These are phyloP conservation scores for Hartigia nigra DNA, from an alignment of 2,888 invertebrate genomes.

Conservation along the genomic window DNA sequence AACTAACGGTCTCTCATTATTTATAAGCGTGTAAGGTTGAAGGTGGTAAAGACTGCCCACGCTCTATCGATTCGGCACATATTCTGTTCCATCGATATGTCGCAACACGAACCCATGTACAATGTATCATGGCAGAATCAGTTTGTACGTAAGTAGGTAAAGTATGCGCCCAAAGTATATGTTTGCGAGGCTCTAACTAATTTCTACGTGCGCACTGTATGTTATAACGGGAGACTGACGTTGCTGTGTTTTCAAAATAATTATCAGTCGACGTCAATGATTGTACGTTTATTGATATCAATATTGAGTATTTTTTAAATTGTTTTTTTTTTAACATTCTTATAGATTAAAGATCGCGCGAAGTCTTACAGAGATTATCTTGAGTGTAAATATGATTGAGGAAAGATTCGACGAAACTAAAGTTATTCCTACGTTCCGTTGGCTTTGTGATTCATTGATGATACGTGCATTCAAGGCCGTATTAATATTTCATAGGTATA, in stretches of 20 bases:
- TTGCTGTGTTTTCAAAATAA: not conserved
- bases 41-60: slow-evolving; percentile 6
- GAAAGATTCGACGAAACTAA: not conserved
- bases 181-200: not conserved
- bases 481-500: not conserved
- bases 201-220: not conserved
- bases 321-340: not conserved
- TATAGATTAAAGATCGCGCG: not conserved
- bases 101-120: not conserved
- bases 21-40: not conserved
- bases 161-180: not conserved
- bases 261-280: not conserved
- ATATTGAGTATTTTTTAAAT: not conserved
- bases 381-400: not conserved
- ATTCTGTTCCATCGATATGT: slow-evolving; percentile 51
- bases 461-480: not conserved
- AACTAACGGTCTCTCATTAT: not conserved
- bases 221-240: not conserved
- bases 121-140: not conserved
- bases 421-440: not conserved
- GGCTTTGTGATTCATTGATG: not conserved
- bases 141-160: not conserved
- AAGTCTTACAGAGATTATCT: not conserved
- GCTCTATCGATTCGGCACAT: slow-evolving; percentile 59
- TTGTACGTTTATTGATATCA: not conserved